Evolutionary conservation across 2,888 invertebrate genomes (phyloP).

Genomic region (Clistopyga incitator): DNA sequence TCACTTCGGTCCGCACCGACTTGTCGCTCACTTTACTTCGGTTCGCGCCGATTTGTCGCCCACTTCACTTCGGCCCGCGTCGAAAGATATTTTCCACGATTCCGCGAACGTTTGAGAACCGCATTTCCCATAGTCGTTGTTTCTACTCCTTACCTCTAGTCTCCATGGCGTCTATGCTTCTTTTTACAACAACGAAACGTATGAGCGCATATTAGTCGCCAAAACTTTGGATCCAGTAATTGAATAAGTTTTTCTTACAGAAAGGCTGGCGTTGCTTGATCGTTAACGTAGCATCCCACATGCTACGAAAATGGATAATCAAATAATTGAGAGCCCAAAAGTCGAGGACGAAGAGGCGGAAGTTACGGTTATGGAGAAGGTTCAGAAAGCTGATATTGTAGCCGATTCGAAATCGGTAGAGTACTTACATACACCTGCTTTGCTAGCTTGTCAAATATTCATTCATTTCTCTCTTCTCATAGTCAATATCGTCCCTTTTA

Average conservation of each 20-base stretch:
- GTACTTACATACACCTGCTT: slow-evolving; percentile 61
- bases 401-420: slow-evolving; percentile 51
- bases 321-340: slow-evolving; percentile 70
- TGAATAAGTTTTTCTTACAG: background rate
- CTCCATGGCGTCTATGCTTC: background rate
- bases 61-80: too few species aligned
- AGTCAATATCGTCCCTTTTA: background rate
- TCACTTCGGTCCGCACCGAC: too few species aligned
- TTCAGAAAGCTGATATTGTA: slow-evolving; percentile 51
- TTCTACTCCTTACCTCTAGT: too few species aligned
- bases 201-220: background rate
- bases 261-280: background rate
- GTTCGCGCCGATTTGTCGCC: too few species aligned
- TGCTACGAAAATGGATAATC: slow-evolving; percentile 75
- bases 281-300: slow-evolving; percentile 60
- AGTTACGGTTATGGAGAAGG: slow-evolving; percentile 72
- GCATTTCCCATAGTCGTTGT: too few species aligned
- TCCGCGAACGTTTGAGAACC: too few species aligned
- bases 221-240: background rate
- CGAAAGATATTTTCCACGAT: too few species aligned
- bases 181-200: slow-evolving; percentile 5
- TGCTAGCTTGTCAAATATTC: slow-evolving; percentile 9
- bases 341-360: slow-evolving; percentile 69
- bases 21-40: too few species aligned
- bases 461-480: background rate